Percentiles rank a stretch among this genome's conserved stretches.
Evolutionary conservation across 2,888 invertebrate genomes (phyloP).

Genomic region (Zele albiditarsus): DNA sequence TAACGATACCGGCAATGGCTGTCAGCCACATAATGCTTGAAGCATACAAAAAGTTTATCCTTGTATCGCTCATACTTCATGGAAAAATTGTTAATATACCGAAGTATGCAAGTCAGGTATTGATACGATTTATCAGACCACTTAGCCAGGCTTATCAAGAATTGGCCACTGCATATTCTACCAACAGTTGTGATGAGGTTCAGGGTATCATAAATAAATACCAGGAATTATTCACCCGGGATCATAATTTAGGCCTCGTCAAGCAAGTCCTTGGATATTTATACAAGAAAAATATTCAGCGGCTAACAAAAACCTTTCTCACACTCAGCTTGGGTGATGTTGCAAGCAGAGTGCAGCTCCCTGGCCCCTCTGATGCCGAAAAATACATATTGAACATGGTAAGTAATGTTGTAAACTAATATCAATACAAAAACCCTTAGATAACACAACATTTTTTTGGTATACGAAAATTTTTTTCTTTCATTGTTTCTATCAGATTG

Average conservation of each 20-base stretch:
- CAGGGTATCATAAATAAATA: conserved; percentile 83
- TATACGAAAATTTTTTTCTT: neutral
- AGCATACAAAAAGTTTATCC: conserved; percentile 96
- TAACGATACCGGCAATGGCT: conserved; percentile 94
- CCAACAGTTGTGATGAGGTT: conserved; percentile 83
- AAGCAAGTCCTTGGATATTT: conserved; percentile 91
- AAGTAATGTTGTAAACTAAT: conserved; percentile 55
- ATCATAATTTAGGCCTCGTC: conserved; percentile 84
- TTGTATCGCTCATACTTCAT: conserved; percentile 92
- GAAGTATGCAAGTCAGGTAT: conserved; percentile 93
- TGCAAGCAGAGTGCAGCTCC: conserved; percentile 89
- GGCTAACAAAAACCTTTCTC: conserved; percentile 94
- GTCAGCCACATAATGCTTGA: conserved; percentile 98
- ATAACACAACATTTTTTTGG: neutral
- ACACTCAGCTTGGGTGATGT: conserved; percentile 92
- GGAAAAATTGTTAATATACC: conserved; percentile 90
- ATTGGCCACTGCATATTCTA: conserved; percentile 85
- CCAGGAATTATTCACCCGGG: conserved; percentile 85
- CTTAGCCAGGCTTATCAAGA: conserved; percentile 92
- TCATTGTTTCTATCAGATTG: conserved; percentile 79
- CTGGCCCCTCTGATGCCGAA: conserved; percentile 91
- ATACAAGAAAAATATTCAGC: conserved; percentile 96
- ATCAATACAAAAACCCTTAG: no score
- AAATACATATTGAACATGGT: conserved; percentile 96
- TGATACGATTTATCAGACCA: conserved; percentile 87